Evolutionary conservation across 2,888 invertebrate genomes (phyloP).

Genomic region (Callinectes sapidus): DNA sequence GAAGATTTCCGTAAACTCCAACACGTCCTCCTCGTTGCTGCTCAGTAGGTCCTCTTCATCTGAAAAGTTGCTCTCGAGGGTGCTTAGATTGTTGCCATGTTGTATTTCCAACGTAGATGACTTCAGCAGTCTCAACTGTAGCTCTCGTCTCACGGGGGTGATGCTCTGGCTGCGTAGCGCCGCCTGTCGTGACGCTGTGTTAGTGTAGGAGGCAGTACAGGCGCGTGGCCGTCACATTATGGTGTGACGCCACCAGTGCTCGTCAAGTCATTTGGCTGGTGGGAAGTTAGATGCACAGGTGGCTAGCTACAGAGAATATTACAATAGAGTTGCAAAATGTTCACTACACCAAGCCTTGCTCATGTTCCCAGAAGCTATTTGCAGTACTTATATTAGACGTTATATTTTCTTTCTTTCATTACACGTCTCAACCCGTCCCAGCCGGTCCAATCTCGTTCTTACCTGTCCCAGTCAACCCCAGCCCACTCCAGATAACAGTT

Average conservation of each 20-base stretch:
- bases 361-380: background rate
- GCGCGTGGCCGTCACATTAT: background rate
- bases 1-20: constrained; percentile 68
- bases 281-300: background rate
- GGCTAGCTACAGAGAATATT: background rate
- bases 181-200: constrained; percentile 43
- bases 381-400: background rate
- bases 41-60: constrained; percentile 60
- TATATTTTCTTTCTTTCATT: background rate
- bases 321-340: background rate
- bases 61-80: constrained; percentile 68
- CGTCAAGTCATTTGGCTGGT: background rate
- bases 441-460: background rate
- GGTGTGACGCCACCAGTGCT: background rate
- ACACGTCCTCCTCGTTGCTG: constrained; percentile 66
- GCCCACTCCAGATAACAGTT: background rate
- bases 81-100: constrained; percentile 36
- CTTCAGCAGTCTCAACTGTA: constrained; percentile 53
- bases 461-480: background rate
- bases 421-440: background rate
- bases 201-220: background rate
- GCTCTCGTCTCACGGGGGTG: constrained; percentile 47
- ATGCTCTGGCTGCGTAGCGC: constrained; percentile 49
- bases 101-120: constrained; percentile 3
- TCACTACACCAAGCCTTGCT: background rate